phyloP scores from a whole-genome alignment of 2,797 vertebrate species.

The Tenualosa thibaudeaui region DNA sequence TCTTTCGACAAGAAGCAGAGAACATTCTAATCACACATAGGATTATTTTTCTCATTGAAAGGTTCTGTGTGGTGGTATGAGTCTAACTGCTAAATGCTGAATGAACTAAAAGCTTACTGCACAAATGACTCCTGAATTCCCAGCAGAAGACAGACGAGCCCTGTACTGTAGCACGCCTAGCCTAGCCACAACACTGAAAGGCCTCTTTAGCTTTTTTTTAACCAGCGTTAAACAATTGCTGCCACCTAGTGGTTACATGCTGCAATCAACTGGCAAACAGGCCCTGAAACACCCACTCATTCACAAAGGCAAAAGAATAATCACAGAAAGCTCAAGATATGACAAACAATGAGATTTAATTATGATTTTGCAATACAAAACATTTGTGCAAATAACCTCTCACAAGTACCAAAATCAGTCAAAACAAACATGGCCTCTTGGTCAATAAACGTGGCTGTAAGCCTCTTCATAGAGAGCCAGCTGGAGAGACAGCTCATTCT shows the following conservation, averaged over 20 bases:
- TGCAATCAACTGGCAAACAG: neutral
- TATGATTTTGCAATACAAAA: slow-evolving; percentile 78
- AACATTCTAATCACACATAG: no score
- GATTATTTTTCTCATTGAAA: no score
- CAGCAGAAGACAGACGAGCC: neutral
- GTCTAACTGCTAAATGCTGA: no score
- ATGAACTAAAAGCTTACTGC: no score
- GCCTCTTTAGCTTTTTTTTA: neutral
- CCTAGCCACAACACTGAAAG: neutral
- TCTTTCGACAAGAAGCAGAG: no score
- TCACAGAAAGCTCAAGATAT: slow-evolving; percentile 34
- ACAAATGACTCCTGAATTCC: no score
- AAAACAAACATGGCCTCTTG: slow-evolving; percentile 64
- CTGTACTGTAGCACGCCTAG: neutral
- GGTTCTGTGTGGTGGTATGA: no score
- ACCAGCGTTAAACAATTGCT: neutral
- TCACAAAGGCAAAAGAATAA: neutral
- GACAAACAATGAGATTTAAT: slow-evolving; percentile 74
- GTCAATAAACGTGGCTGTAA: slow-evolving; percentile 67
- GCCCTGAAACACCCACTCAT: neutral
- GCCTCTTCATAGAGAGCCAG: slow-evolving; percentile 57
- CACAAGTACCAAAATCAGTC: slow-evolving; percentile 61
- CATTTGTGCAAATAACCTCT: slow-evolving; percentile 78
- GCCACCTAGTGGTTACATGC: neutral
- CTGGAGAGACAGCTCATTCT: slow-evolving; percentile 43